A percentile compares a stretch with the other conserved stretches of the same genome.
These are phyloP conservation scores for Paramacrobiotus metropolitanus DNA, from an alignment of 1,140 invertebrate genomes.

Conservation along the genomic window DNA sequence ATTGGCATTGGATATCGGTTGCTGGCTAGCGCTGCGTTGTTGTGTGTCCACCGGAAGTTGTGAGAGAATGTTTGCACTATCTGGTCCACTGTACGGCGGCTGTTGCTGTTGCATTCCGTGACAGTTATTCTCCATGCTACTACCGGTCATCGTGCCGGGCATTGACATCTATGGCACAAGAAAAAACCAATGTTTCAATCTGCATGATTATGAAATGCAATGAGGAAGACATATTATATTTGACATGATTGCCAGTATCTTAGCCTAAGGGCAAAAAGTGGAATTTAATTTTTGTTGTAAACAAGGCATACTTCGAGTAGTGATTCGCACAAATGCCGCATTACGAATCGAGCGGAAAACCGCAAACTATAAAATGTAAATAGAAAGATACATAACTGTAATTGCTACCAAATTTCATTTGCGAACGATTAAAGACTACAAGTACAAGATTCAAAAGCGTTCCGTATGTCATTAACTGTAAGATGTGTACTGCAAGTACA, in stretches of 20 bases:
- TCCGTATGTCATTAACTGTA: background rate
- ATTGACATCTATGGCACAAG: conserved; percentile 1
- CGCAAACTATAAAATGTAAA: too few relatives aligned
- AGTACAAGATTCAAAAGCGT: background rate
- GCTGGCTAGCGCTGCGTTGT: background rate
- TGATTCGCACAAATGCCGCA: too few relatives aligned
- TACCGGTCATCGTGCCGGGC: background rate
- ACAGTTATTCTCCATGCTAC: background rate
- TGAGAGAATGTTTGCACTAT: too few relatives aligned
- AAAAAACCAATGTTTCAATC: too few relatives aligned
- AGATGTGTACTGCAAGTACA: background rate
- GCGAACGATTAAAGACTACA: background rate
- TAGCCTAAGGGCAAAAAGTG: too few relatives aligned
- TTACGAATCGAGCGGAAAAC: too few relatives aligned
- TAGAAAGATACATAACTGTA: too few relatives aligned
- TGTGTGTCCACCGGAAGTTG: background rate
- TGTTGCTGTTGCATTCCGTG: background rate
- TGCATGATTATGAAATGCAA: too few relatives aligned
- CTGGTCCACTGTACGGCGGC: too few relatives aligned
- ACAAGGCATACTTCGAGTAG: too few relatives aligned
- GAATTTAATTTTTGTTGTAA: too few relatives aligned
- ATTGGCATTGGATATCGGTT: background rate
- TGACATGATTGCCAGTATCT: background rate
- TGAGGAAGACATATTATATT: background rate
- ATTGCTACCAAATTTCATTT: too few relatives aligned